Percentiles rank a stretch among this genome's conserved stretches.
These are phyloP conservation scores for Gerris buenoi DNA, from an alignment of 1,140 invertebrate genomes.

Conservation along the genomic window DNA sequence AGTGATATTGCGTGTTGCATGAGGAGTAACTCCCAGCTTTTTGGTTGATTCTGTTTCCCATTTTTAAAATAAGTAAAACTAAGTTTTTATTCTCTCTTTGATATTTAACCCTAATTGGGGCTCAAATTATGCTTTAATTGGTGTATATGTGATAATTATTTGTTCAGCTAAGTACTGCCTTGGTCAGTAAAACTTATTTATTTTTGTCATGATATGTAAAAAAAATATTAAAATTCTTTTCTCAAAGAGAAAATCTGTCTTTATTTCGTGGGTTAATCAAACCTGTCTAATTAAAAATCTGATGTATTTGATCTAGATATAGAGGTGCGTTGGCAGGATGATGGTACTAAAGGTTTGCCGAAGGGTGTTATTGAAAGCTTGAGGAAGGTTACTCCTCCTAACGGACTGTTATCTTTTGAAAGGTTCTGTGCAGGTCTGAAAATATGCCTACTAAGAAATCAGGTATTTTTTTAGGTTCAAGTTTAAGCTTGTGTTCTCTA, in stretches of 20 bases:
- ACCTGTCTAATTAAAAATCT: neutral
- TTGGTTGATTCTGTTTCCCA: too few relatives aligned
- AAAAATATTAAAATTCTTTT: too few relatives aligned
- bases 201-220: neutral
- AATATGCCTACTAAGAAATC: slow-evolving; percentile 66
- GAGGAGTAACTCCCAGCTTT: too few relatives aligned
- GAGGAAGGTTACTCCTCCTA: slow-evolving; percentile 75
- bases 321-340: slow-evolving; percentile 66
- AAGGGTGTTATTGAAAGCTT: slow-evolving; percentile 70
- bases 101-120: neutral
- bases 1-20: too few relatives aligned
- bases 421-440: slow-evolving; percentile 77
- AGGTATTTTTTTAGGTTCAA: too few relatives aligned
- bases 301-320: slow-evolving; percentile 30
- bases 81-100: too few relatives aligned
- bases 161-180: too few relatives aligned
- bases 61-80: too few relatives aligned
- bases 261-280: too few relatives aligned
- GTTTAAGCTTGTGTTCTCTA: too few relatives aligned
- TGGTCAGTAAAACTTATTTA: neutral
- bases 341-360: slow-evolving; percentile 63
- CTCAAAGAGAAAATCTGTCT: too few relatives aligned
- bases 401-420: slow-evolving; percentile 75
- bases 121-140: neutral
- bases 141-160: neutral